phyloP scores from a whole-genome alignment of 2,888 invertebrate genomes.

The Gortyna flavago region DNA sequence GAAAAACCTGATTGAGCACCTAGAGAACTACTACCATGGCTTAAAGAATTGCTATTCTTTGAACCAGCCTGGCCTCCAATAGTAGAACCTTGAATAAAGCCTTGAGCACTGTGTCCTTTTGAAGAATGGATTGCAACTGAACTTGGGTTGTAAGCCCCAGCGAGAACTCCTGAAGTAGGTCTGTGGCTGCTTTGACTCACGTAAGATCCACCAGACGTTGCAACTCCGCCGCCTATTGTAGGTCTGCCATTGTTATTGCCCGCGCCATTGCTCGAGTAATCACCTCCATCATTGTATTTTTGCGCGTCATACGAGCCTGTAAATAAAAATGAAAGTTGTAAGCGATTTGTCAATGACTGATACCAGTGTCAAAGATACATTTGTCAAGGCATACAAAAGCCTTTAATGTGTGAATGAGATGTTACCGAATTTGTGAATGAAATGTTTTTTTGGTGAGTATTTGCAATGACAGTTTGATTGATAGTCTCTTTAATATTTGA shows the following conservation, averaged over 20 bases:
- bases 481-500: slow-evolving; percentile 33
- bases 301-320: slow-evolving; percentile 87
- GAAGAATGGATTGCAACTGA: slow-evolving; percentile 7
- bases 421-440: slow-evolving; percentile 73
- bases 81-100: slow-evolving; percentile 22
- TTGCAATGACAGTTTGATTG: slow-evolving; percentile 51
- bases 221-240: slow-evolving; percentile 74
- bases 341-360: slow-evolving; percentile 82
- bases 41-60: slow-evolving; percentile 31
- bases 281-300: slow-evolving; percentile 84
- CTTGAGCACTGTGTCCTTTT: slow-evolving; percentile 34
- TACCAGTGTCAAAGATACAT: slow-evolving; percentile 77
- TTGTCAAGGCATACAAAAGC: slow-evolving; percentile 82
- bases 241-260: slow-evolving; percentile 76
- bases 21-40: slow-evolving; percentile 12
- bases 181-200: slow-evolving; percentile 77
- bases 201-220: slow-evolving; percentile 73
- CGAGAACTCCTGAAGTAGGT: slow-evolving; percentile 39
- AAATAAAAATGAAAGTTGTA: slow-evolving; percentile 88
- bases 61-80: slow-evolving; percentile 24
- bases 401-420: slow-evolving; percentile 67
- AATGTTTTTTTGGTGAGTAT: slow-evolving; percentile 58
- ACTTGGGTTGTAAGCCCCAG: slow-evolving; percentile 39
- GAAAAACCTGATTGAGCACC: slow-evolving; percentile 12
- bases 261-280: slow-evolving; percentile 77